Base-by-base conservation (phyloP, 2,888 invertebrate species). In the Bembecia ichneumoniformis region DNA sequence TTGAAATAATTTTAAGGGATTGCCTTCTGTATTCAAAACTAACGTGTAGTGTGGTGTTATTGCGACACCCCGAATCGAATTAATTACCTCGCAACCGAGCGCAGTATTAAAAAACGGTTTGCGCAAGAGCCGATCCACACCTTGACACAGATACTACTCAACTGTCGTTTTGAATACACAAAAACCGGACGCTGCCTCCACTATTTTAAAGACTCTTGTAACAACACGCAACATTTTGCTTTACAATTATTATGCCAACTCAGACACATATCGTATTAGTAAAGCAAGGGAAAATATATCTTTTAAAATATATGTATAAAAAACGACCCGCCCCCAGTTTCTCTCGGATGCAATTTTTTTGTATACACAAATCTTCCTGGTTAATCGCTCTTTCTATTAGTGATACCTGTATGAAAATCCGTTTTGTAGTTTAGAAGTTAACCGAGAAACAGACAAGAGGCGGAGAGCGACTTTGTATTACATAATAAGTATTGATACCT, bases 111-210 rank as follows among this genome's bases (percentile, higher is more conserved):
- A 84, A 83, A 82, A 82, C 77, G 66, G 71, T 78, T 86, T 86
- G 80, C 84, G 86, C 83, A 87, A 87, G 70, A 77, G 78, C 62
- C 83, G 83, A 87, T 86, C 82, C 77, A 77, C 68, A 87, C 86
- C 86, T 86, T 87, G 86, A 86, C 86, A 86, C 81, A 81, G 78
- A 80, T 87, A 77, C 68, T 66, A 71, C 74, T 73, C 71, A 75
- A 82, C 77, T 86, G 86, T 83, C 84, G 84, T 84, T 84, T 82
- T 86, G 83, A 84, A 84, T 84, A 84, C 80, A 84, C 82, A 86
- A 86, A 84, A 86, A 86, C 84, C 84, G 83, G 86, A 86, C 84
- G 79, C 79, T 71, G 74, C 75, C 74, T 77, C 74, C 70, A 76
- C 76, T 73, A 75, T 74, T 78, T 64, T 57, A 64, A 63, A 56